Base-by-base conservation (phyloP, 2,113 vertebrate genomes). In the Aviceda subcristata region DNA sequence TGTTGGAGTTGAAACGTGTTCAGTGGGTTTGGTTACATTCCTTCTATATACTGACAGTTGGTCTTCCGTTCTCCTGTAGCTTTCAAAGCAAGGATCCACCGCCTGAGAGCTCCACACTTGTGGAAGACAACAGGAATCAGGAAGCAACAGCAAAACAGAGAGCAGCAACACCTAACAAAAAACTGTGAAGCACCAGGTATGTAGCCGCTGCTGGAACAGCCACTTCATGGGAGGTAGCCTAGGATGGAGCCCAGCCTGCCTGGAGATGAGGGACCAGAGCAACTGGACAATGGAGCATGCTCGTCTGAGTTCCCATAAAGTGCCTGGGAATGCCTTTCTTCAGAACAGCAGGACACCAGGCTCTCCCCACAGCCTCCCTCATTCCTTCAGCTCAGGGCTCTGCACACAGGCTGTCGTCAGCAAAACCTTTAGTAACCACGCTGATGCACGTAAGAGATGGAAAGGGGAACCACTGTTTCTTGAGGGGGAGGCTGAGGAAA, bases 391-490 rank as follows among this genome's bases (percentile, higher is more conserved):
- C 38, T 24, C 34, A 34, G n/a, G 53, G 15, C 36, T 87, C 80
- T 84, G 64, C 79, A 69, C 60, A 81, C 2, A 7, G 60, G 68
- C 73, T 93, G 36, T 75, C 27, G 2, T 85, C 86, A 92, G 75
- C 73, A 69, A 73, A 95, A 53, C n/a, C 41, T 39, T 39, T 18
- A 59, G 56, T 64, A 77, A 45, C 59, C 41, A 11, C 57, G 57
- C 78, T 92, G 90, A 86, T 90, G 79, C 59, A 77, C 41, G 7
- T 19, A 22, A 59, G 79, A 89, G 48, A 71, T 69, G 76, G 92
- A 97, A 97, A 98, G 82, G 75, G 94, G 97, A 98, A 98, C 90
- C 67, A 60, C 87, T 73, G 15, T n/a, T 69, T 84, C 74, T 87
- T 94, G 95, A 96, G 96, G 82, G 94, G 93, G 96, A 94, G 94